Evolutionary conservation across 1,140 invertebrate species (phyloP).

Genomic region (Ostrea edulis): DNA sequence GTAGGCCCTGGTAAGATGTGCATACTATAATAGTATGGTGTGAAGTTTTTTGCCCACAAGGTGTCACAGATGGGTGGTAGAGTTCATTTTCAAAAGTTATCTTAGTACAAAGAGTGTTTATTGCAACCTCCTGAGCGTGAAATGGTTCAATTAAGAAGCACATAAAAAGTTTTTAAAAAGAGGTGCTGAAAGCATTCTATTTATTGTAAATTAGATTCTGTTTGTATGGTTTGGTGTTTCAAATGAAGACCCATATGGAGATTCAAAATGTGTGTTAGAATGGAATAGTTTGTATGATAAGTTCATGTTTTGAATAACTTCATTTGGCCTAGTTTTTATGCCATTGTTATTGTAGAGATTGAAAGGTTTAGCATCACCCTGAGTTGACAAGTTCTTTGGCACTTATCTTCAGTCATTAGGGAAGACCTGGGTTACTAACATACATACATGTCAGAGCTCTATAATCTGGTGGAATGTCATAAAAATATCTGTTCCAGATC

Average conservation of each 20-base stretch:
- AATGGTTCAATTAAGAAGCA: background rate
- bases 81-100: background rate
- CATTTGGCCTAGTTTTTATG: background rate
- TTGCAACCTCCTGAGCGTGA: background rate
- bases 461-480: constrained; percentile 24
- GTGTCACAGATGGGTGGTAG: background rate
- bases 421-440: background rate
- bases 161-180: background rate
- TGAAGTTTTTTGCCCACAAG: background rate
- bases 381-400: background rate
- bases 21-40: background rate
- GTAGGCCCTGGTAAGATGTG: background rate
- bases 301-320: no score
- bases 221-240: no score
- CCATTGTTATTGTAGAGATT: background rate
- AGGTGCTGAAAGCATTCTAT: background rate
- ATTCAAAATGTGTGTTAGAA: no score
- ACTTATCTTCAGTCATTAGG: constrained; percentile 15
- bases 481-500: background rate
- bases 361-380: background rate
- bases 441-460: background rate
- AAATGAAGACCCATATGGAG: no score
- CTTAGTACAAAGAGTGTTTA: background rate
- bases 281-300: no score
- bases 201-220: background rate